phyloP scores from a whole-genome alignment of 2,888 invertebrate genomes.

The Labia minor region DNA sequence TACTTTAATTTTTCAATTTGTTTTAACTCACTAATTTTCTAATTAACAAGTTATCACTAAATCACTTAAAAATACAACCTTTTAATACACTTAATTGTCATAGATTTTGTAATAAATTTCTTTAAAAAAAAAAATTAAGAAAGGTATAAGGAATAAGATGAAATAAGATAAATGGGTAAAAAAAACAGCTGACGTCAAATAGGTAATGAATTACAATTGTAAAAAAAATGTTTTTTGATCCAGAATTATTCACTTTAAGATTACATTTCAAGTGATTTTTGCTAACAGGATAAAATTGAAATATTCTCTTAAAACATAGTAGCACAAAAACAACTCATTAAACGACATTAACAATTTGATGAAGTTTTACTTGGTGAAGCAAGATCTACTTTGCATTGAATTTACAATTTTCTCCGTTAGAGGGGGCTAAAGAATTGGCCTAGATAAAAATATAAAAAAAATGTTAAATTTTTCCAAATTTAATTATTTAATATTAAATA shows the following conservation, averaged over 20 bases:
- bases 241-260: background rate
- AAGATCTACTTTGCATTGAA: background rate
- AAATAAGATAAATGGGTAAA: background rate
- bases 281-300: background rate
- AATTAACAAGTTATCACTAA: background rate
- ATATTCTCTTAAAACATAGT: background rate
- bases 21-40: background rate
- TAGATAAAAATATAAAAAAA: no score
- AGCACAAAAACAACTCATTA: background rate
- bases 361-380: background rate
- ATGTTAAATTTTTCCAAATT: no score
- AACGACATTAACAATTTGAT: background rate
- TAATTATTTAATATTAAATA: no score
- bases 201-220: background rate
- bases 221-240: background rate
- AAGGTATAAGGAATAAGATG: background rate
- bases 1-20: background rate
- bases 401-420: background rate
- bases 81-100: background rate
- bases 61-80: background rate
- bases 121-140: no score
- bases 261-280: background rate
- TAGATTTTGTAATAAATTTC: no score
- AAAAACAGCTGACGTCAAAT: conserved; percentile 6
- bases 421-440: no score